Base-by-base conservation (phyloP, 2,797 vertebrate genomes). In the Chaetophractus vellerosus region DNA sequence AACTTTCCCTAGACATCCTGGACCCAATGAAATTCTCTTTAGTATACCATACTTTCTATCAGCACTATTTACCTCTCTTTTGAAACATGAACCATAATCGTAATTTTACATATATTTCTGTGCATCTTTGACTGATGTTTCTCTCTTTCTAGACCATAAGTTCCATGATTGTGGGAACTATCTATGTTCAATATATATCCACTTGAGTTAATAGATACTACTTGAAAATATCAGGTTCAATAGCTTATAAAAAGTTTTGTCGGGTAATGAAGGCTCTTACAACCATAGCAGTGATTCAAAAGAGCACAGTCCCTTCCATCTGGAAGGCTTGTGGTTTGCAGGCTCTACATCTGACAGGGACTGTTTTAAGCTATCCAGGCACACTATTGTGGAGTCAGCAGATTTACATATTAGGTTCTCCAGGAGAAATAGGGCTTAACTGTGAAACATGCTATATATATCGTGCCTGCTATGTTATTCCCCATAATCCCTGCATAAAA, bases 381-480 rank as follows among this genome's bases (percentile, higher is more conserved):
- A 72, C 26, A 61, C n/a, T 78, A 23, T 23, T 38, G 1, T 5
- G 6, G 24, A 83, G 3, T 66, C 48, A 84, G 45, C 14, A 75
- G 45, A 81, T 81, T 91, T 86, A 41, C 28, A 41, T 71, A 41
- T 68, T 91, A 24, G 15, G 41, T 21, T n/a, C 23, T 74, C 11
- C 15, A 90, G 50, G 68, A 94, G 28, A 92, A 82, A 64, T 71
- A 26, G 31, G 41, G 1, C 23, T 38, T 90, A 72, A 81, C 31
- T 50, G 38, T 92, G n/a, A 89, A 89, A 78, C 61, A 93, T 28
- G 9, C 10, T 16, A 15, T 80, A 14, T 92, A 41, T 80, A 18
- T 11, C 57, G 28, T 63, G 52, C 71, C n/a, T 81, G 36, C 41
- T 93, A 18, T 93, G 91, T 93, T 80, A 95, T 88, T 95, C 12